Conservation (phyloP, 64 coral and sea anemone species). For the Porites australiensis region DNA sequence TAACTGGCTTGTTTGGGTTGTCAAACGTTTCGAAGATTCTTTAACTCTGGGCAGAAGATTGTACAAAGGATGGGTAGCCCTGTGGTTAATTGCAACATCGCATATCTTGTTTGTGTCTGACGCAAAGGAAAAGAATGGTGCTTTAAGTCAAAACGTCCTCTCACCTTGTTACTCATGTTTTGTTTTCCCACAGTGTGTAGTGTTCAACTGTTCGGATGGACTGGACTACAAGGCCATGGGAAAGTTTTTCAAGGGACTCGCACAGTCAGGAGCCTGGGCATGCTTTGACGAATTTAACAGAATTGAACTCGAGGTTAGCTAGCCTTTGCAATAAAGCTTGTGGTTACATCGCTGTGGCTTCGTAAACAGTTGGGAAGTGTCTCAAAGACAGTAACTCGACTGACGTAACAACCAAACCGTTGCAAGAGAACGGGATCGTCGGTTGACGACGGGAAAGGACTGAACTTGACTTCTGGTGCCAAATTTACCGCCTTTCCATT, state of each 20-base stretch:
- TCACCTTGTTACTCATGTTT: not conserved
- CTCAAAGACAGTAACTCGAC: too few relatives aligned
- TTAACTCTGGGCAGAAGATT: too few relatives aligned
- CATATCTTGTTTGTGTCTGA: not conserved
- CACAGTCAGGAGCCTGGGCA: conserved; percentile 96
- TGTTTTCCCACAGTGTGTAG: conserved; percentile 73
- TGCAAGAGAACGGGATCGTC: not conserved
- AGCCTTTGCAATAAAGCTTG: not conserved
- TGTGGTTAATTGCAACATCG: too few relatives aligned
- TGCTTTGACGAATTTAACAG: conserved; percentile 99
- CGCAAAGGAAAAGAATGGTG: not conserved
- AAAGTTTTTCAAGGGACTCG: conserved; percentile 96
- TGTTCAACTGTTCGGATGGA: conserved; percentile 99
- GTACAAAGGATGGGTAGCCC: too few relatives aligned
- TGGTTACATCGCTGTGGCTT: too few relatives aligned
- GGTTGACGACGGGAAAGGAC: too few relatives aligned
- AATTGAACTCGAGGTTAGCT: conserved; percentile 92
- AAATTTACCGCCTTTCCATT: too few relatives aligned
- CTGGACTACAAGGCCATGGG: conserved; percentile 99
- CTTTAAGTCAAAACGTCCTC: not conserved
- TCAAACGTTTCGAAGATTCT: too few relatives aligned
- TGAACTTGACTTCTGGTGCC: too few relatives aligned
- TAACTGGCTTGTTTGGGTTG: too few relatives aligned
- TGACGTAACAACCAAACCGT: too few relatives aligned
- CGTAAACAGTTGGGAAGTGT: too few relatives aligned